Evolutionary conservation across 2,113 vertebrate genomes (phyloP).

Genomic region (Piaya cayana): DNA sequence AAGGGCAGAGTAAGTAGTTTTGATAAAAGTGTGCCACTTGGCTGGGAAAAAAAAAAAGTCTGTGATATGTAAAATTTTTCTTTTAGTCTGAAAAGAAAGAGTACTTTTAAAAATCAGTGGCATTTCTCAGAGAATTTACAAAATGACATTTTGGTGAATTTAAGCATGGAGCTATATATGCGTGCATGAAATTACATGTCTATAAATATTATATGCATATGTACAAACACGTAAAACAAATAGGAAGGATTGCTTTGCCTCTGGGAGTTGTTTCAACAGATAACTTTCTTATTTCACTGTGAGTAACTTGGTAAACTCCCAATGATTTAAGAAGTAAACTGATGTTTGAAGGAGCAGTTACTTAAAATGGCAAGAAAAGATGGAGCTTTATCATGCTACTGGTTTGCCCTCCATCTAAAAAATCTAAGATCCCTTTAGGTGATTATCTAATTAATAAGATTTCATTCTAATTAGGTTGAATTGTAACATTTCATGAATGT

Average conservation of each 20-base stretch:
- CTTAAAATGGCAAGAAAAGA: conserved; percentile 1
- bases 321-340: neutral
- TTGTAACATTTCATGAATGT: conserved; percentile 60
- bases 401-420: conserved; percentile 51
- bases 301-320: neutral
- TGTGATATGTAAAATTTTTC: neutral
- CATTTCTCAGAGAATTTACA: neutral
- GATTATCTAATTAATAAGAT: conserved; percentile 68
- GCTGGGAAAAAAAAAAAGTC: neutral
- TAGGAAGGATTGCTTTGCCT: neutral
- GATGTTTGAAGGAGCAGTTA: neutral
- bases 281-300: neutral
- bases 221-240: neutral
- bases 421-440: conserved; percentile 38
- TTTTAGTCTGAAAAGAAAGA: neutral
- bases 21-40: neutral
- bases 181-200: neutral
- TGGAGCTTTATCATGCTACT: neutral
- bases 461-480: conserved; percentile 72
- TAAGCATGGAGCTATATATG: neutral
- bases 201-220: neutral
- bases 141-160: neutral
- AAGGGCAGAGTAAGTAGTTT: neutral
- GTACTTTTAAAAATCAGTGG: neutral
- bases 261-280: neutral